Evolutionary conservation across 2,888 invertebrate species (phyloP).

Genomic region (Euplagia quadripunctaria): DNA sequence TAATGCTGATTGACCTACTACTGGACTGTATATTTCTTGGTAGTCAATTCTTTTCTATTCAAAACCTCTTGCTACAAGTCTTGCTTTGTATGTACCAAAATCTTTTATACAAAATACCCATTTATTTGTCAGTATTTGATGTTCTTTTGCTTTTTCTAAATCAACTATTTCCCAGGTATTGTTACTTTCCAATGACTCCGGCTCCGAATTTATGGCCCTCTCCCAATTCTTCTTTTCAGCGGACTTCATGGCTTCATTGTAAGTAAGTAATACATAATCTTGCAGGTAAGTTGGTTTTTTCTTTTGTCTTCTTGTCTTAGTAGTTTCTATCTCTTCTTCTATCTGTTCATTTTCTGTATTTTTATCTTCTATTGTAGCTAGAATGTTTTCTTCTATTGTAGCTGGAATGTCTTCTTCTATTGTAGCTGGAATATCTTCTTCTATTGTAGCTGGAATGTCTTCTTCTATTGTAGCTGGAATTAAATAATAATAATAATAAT

Average conservation of each 20-base stretch:
- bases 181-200: neutral
- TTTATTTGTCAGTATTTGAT: slow-evolving; percentile 3
- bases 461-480: too few species aligned
- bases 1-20: too few species aligned
- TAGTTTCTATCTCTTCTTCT: too few species aligned
- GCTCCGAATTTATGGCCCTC: slow-evolving; percentile 6
- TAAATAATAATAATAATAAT: too few species aligned
- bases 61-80: neutral
- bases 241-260: neutral
- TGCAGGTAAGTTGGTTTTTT: neutral
- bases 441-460: too few species aligned
- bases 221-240: slow-evolving; percentile 3
- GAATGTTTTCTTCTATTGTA: too few species aligned
- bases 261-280: slow-evolving; percentile 4
- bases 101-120: slow-evolving; percentile 6
- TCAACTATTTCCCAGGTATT: slow-evolving; percentile 5
- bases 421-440: too few species aligned
- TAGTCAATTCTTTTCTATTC: neutral
- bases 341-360: neutral
- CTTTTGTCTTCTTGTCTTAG: neutral
- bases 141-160: neutral
- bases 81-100: slow-evolving; percentile 2
- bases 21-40: neutral
- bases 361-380: too few species aligned
- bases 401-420: too few species aligned